Evolutionary conservation across 2,888 invertebrate genomes (phyloP), one percentile per base, ranked within the genome.

Genomic region (Tineola bisselliella): DNA sequence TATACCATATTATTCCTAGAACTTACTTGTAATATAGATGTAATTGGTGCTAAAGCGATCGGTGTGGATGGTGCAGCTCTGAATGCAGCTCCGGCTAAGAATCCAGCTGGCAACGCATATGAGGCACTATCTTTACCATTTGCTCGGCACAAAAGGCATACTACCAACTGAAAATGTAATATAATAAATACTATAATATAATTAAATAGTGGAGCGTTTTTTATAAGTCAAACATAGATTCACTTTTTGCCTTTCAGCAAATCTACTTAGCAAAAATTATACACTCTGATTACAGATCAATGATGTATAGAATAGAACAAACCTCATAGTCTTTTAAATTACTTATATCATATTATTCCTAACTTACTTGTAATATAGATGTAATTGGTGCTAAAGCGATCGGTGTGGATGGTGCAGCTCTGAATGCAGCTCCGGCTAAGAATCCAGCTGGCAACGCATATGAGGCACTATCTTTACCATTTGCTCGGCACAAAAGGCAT

Each of bases 361-460:
- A 48, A 17, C 62, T 62, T 68, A 89, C 89, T 78, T 89, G 89
- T 62, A 89, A 68, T 0, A 87, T 70, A 0, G 89, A 89, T 0
- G 89, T 89, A 33, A 89, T 64, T 0, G 88, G 88, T 6, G 88
- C 87, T 8, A 88, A 66, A 0, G 88, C 75, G 13, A 89, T 84
- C 15, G 89, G 87, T n/a, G 84, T 75, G 13, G 88, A 88, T 0
- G 89, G 89, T 5, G 88, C 75, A 0, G 89, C 84, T 10, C 81
- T 67, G 68, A 89, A 88, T 1, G 89, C 86, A 0, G 79, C 67
- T 6, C 89, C 89, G 0, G 89, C 87, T 61, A 89, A 70, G 67
- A 89, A 79, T 17, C 90, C 90, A 38, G 89, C 88, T 44, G 89
- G 82, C 17, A 88, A 59, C 1, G 89, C 87, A 64, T 84, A 82